phyloP scores from a whole-genome alignment of 1,140 invertebrate species.

The Drosophila busckii region DNA sequence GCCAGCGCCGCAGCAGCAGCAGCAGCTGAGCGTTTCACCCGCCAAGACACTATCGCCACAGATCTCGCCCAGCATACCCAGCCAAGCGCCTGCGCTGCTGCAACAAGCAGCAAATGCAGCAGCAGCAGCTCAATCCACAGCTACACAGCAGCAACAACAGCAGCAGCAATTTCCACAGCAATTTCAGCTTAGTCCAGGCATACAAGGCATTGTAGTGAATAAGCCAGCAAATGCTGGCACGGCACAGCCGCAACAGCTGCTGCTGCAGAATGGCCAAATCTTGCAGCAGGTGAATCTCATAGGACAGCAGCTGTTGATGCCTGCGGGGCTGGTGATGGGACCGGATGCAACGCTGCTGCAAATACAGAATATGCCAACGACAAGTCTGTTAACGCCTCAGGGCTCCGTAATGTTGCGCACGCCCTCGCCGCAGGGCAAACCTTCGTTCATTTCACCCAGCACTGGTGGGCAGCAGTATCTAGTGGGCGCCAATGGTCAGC shows the following conservation, averaged over 20 bases:
- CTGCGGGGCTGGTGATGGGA: slow-evolving; percentile 88
- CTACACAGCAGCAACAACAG: slow-evolving; percentile 47
- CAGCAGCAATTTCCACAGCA: slow-evolving; percentile 82
- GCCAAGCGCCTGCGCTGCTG: slow-evolving; percentile 62
- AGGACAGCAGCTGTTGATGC: slow-evolving; percentile 90
- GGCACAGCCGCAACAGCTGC: slow-evolving; percentile 86
- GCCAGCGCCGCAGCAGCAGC: not conserved
- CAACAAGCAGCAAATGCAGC: slow-evolving; percentile 54
- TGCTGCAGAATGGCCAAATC: slow-evolving; percentile 80
- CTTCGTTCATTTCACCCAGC: slow-evolving; percentile 87
- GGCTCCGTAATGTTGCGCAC: slow-evolving; percentile 87
- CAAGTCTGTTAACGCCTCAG: slow-evolving; percentile 67
- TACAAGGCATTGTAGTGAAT: slow-evolving; percentile 80
- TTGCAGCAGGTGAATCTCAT: slow-evolving; percentile 89
- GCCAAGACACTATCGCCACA: slow-evolving; percentile 61
- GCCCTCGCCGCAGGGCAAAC: slow-evolving; percentile 86
- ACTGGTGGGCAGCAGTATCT: slow-evolving; percentile 85
- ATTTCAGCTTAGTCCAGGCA: slow-evolving; percentile 84
- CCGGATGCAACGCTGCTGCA: slow-evolving; percentile 86
- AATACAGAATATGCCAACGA: slow-evolving; percentile 85
- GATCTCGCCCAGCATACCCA: slow-evolving; percentile 75
- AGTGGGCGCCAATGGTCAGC: slow-evolving; percentile 84
- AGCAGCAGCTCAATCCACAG: slow-evolving; percentile 23
- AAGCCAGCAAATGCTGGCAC: slow-evolving; percentile 83
- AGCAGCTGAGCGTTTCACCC: slow-evolving; percentile 29